These are phyloP conservation scores for Dryobates pubescens DNA, from an alignment of 2,797 vertebrate genomes.

Conservation along the genomic window DNA sequence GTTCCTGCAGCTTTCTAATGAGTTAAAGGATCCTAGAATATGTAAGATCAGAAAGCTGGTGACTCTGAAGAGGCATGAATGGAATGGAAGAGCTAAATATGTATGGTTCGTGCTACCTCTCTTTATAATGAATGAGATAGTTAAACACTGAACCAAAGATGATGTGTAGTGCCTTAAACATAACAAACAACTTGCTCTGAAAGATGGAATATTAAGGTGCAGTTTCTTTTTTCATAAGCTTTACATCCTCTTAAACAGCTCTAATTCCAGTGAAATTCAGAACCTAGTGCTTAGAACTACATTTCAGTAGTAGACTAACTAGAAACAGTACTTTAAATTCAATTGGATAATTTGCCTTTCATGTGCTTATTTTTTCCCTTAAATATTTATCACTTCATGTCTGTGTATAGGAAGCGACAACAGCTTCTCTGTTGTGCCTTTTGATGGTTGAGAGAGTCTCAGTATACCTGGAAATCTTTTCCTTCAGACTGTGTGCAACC, in stretches of 20 bases:
- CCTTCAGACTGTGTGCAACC: background rate
- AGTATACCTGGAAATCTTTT: background rate
- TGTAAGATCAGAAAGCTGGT: background rate
- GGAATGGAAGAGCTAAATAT: conserved; percentile 57
- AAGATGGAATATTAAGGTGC: conserved; percentile 67
- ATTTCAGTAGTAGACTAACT: conserved; percentile 17
- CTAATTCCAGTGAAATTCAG: conserved; percentile 29
- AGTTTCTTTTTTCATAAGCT: conserved; percentile 49
- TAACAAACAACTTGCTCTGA: conserved; percentile 63
- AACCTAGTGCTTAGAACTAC: conserved; percentile 21
- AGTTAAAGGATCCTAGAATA: conserved; percentile 78
- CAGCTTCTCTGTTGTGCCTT: background rate
- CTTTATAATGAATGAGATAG: conserved; percentile 66
- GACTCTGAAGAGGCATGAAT: conserved; percentile 12
- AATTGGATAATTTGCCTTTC: background rate
- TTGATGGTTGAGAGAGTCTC: background rate
- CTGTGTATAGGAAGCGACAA: background rate
- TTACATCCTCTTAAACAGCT: conserved; percentile 54
- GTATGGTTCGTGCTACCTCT: conserved; percentile 78
- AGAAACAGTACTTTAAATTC: background rate
- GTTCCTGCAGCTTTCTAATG: conserved; percentile 89
- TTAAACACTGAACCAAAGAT: conserved; percentile 84
- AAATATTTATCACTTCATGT: background rate
- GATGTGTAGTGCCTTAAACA: conserved; percentile 78
- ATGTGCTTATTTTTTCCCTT: background rate